A percentile compares a stretch with the other conserved stretches of the same genome.
Conservation (phyloP, 2,797 vertebrate genomes). For the Falco berigora region DNA sequence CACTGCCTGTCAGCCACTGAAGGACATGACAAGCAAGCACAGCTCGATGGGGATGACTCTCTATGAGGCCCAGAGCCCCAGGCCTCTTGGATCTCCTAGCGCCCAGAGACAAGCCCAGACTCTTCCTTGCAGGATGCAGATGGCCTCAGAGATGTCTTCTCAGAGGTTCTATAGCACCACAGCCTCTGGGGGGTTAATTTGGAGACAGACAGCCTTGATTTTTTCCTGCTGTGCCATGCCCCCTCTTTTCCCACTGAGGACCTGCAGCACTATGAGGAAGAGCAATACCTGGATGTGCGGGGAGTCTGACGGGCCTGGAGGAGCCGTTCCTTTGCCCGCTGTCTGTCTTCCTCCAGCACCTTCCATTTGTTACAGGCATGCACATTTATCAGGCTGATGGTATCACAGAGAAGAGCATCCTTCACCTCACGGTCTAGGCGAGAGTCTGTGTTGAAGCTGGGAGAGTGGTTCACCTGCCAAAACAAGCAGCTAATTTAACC, state of each 20-base stretch:
- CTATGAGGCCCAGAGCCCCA: background rate
- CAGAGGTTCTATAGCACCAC: background rate
- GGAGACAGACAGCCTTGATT: background rate
- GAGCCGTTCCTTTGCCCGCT: constrained; percentile 69
- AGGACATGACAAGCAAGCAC: background rate
- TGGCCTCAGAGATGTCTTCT: background rate
- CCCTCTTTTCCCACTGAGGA: background rate
- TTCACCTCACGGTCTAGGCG: constrained; percentile 75
- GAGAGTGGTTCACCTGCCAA: constrained; percentile 78
- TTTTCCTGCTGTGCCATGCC: background rate
- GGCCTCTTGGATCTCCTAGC: background rate
- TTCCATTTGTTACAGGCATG: constrained; percentile 69
- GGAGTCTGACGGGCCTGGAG: constrained; percentile 49
- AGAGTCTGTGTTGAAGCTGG: constrained; percentile 78
- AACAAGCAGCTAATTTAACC: background rate
- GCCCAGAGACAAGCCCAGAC: background rate
- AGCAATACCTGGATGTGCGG: constrained; percentile 60
- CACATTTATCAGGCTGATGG: constrained; percentile 74
- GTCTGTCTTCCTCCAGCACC: constrained; percentile 74
- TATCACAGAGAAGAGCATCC: constrained; percentile 73
- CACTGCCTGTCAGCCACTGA: background rate
- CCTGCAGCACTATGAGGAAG: background rate
- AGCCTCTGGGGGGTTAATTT: background rate
- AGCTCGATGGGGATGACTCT: background rate
- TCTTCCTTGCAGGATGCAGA: background rate